phyloP scores from a whole-genome alignment of 2,888 invertebrate species.

The Sepioteuthis lessoniana region DNA sequence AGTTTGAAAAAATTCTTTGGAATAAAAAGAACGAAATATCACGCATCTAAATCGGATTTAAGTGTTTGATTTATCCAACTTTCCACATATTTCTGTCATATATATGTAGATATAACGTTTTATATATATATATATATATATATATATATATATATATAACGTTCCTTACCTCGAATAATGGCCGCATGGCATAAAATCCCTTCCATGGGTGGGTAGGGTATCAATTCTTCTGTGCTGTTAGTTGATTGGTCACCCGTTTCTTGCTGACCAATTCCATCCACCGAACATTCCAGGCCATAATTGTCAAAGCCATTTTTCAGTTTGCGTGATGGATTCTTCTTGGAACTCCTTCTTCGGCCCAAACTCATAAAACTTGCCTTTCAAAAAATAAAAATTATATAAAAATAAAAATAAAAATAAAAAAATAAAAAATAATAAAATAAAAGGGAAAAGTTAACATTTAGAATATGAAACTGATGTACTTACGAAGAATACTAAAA shows the following conservation, averaged over 20 bases:
- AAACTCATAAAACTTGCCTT: constrained; percentile 66
- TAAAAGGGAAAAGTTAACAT: no score
- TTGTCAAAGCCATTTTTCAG: neutral
- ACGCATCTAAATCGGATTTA: no score
- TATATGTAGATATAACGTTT: no score
- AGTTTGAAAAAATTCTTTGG: no score
- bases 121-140: constrained; percentile 35
- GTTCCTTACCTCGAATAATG: neutral
- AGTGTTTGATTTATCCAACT: no score
- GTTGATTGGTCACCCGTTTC: constrained; percentile 46
- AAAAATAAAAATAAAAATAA: neutral
- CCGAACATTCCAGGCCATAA: constrained; percentile 46
- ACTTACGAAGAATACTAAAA: no score
- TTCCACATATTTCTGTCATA: no score
- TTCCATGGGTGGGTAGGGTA: constrained; percentile 47
- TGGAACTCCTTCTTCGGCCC: constrained; percentile 57
- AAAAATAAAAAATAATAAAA: neutral
- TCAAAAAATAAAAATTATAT: neutral
- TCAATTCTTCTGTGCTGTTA: constrained; percentile 41
- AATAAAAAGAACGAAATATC: no score
- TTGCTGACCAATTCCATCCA: neutral
- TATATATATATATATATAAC: neutral
- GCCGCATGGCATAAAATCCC: neutral
- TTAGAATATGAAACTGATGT: no score
- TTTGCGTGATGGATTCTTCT: constrained; percentile 39